Base-by-base conservation (phyloP, 2,797 vertebrate species). In the Fringilla coelebs region DNA sequence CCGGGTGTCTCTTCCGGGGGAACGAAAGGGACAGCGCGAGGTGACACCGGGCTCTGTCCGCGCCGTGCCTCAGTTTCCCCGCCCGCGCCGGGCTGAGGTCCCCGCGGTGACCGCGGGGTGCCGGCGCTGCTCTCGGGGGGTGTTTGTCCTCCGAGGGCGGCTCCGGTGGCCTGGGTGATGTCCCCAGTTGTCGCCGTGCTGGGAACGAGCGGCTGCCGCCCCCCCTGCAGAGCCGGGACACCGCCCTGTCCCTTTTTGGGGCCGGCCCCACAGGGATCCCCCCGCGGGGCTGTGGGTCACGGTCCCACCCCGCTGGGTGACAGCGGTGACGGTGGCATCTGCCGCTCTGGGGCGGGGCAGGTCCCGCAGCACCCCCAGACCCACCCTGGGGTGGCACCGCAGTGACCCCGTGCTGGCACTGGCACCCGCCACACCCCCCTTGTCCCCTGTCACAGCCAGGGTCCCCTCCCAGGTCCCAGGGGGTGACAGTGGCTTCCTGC, bases 1-100 rank as follows among this genome's bases (percentile, higher is more conserved):
- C 54, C 24, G 10, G 10, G 31, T 46, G 74, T 45, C 43, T 21
- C 32, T 60, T 25, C 28, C 0, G 1, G 36, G 17, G 36, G 24
- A 29, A 51, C 3, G 1, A 45, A 78, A 55, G 61, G 49, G 68
- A 68, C 65, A 68, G 54, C 10, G 3, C 13, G 17, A 28, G 46
- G n/a, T 38, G 43, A 21, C 12, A 1, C 22, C 4, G 31, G 54
- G 46, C 41, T 77, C 24, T 22, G 80, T 17, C 46, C 54, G 60
- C 2, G 2, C n/a, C 5, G 24, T 16, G 79, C 76, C 89, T 83
- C 83, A n/a, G 76, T 90, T 90, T 92, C 63, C 79, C 86, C 82
- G 21, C 43, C 3, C 2, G 21, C 45, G 4, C n/a, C n/a, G 65
- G 17, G 61, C 19, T 29, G 65, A 29, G 62, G 43, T 11, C 6